A percentile compares a stretch with the other conserved stretches of the same genome.
Conservation (phyloP, 2,797 vertebrate genomes). For the Pangasius mekongensis region DNA sequence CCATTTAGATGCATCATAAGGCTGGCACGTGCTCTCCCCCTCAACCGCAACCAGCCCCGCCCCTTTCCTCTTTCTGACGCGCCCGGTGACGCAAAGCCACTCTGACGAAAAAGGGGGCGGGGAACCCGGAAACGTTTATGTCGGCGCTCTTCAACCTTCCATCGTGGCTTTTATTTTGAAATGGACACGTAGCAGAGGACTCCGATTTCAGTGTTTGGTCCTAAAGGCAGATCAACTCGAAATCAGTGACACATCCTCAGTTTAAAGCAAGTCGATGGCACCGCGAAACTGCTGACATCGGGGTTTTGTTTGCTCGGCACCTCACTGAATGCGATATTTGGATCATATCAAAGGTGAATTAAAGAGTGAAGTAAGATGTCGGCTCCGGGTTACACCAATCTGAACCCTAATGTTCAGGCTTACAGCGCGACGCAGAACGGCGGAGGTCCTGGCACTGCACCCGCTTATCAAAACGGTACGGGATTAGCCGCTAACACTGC, state of each 20-base stretch:
- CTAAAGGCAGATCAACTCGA: conserved; percentile 3
- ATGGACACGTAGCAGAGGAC: conserved; percentile 10
- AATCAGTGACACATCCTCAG: conserved; percentile 35
- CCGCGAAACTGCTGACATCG: conserved; percentile 43
- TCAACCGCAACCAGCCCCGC: not conserved
- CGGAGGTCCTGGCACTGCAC: conserved; percentile 7
- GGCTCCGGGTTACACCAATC: conserved; percentile 69
- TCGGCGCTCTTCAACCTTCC: not conserved
- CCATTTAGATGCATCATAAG: not conserved
- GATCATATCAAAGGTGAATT: not conserved
- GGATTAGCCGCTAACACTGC: conserved; percentile 28
- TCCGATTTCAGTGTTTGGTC: conserved; percentile 25
- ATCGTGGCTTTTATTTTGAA: conserved; percentile 55
- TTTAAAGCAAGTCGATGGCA: conserved; percentile 46
- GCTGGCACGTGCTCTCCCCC: not conserved
- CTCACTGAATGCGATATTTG: not conserved
- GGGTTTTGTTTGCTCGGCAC: conserved; percentile 53
- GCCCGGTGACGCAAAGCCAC: not conserved
- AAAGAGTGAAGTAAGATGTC: conserved; percentile 67
- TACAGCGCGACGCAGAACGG: conserved; percentile 70
- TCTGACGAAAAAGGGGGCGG: not conserved
- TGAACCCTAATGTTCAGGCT: conserved; percentile 62
- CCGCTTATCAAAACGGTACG: conserved; percentile 21
- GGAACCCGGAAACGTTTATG: not conserved
- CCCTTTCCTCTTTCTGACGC: not conserved